Evolutionary conservation across 2,797 vertebrate species (phyloP).

Genomic region (Arctocebus calabarensis): DNA sequence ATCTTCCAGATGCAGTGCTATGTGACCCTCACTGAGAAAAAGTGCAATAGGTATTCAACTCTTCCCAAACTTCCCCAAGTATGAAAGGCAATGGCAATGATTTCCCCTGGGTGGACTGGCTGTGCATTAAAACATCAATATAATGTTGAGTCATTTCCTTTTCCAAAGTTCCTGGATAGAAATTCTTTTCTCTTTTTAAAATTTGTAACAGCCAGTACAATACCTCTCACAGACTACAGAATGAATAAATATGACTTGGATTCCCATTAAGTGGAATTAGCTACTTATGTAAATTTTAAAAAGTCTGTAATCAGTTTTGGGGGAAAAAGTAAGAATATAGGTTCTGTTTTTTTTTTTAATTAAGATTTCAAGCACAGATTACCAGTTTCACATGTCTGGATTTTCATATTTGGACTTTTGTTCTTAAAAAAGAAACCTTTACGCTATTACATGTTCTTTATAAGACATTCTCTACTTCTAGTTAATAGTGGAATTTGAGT

Average conservation of each 20-base stretch:
- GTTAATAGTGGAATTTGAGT: not conserved
- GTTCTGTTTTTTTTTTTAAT: not conserved
- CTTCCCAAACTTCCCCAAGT: not conserved
- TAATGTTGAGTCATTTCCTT: not conserved
- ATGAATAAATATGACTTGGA: not conserved
- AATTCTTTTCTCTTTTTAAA: not conserved
- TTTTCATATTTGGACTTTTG: constrained; percentile 16
- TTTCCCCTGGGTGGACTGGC: not conserved
- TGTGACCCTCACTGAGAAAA: not conserved
- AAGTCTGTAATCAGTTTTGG: not conserved
- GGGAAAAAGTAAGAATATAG: not conserved
- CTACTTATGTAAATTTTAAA: not conserved
- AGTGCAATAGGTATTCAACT: not conserved
- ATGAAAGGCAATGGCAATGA: not conserved
- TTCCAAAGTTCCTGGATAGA: not conserved
- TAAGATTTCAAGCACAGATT: not conserved
- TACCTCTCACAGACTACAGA: not conserved
- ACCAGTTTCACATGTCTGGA: not conserved
- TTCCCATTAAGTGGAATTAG: not conserved
- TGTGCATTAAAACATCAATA: not conserved
- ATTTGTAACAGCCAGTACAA: not conserved
- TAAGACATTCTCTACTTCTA: not conserved
- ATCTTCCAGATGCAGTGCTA: not conserved
- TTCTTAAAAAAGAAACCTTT: not conserved
- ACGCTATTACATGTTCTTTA: not conserved